Evolutionary conservation across 2,888 invertebrate species (phyloP), one percentile per base, ranked within the genome.

Genomic region (Apamea anceps): DNA sequence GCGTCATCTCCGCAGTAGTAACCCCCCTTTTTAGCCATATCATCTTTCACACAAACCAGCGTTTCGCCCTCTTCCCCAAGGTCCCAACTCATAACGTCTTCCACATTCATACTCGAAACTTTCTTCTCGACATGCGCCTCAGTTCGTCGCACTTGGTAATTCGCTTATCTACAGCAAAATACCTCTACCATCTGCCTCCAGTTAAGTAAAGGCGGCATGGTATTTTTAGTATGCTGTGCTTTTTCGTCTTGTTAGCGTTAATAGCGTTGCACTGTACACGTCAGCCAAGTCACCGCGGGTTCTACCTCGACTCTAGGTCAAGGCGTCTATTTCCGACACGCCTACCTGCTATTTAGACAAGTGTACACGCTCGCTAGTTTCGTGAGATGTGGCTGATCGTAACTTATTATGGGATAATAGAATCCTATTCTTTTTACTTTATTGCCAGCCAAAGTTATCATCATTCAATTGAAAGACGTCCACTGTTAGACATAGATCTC

Each of bases 241-340:
- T 42, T 51, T 54, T 32, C 42, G 60, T 77, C 25, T 72, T 62
- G 48, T 65, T 62, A 28, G 54, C n/a, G 54, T 70, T 28, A 51
- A 51, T 72, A 65, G 25, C 70, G 42, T 70, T 79, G 72, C 45
- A 72, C 45, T 18, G 78, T 74, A 74, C 77, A 79, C 72, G 65
- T 45, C 71, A 48, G 54, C 37, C 62, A 81, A 82, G 83, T 81
- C 76, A 81, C 57, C 42, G 82, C 60, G 68, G 85, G 82, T 72
- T 78, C 76, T 76, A 54, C 66, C 54, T 65, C 62, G 77, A 86
- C 80, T 32, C 32, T 88, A 79, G 86, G 86, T 88, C 87, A 87
- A 87, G 87, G 87, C 42, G 67, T 79, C 75, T 65, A 75, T 82
- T 76, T 83, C 81, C 75, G 81, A 77, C 78, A 85, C 77, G 66